These are phyloP conservation scores for Limenitis arthemis DNA, from an alignment of 2,888 invertebrate species.

Conservation along the genomic window DNA sequence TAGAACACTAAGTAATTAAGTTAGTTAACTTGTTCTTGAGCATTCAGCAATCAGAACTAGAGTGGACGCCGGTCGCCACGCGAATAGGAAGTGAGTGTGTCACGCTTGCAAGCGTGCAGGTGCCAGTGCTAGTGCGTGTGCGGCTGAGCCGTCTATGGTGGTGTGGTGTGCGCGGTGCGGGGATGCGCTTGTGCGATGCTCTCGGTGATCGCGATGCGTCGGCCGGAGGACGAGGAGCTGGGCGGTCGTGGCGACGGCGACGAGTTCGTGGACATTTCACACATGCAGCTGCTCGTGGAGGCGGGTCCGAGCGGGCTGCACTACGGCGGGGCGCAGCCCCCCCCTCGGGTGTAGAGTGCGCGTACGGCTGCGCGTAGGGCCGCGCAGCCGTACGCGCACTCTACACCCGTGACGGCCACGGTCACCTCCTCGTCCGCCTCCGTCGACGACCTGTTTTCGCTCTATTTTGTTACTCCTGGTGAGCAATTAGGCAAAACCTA, in stretches of 20 bases:
- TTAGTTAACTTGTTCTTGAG: constrained; percentile 28
- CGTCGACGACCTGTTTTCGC: constrained; percentile 82
- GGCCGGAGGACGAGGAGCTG: constrained; percentile 78
- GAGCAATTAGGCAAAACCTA: constrained; percentile 30
- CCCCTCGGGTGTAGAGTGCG: too few relatives aligned
- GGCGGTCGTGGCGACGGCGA: constrained; percentile 70
- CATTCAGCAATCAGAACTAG: constrained; percentile 28
- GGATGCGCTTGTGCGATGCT: constrained; percentile 70
- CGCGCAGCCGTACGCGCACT: constrained; percentile 47
- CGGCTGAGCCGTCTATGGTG: constrained; percentile 37
- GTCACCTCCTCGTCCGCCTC: constrained; percentile 68
- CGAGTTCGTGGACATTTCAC: constrained; percentile 89
- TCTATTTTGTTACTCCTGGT: constrained; percentile 81
- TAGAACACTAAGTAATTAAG: constrained; percentile 46
- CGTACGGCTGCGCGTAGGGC: too few relatives aligned
- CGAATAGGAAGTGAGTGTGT: too few relatives aligned
- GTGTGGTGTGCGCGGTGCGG: constrained; percentile 53
- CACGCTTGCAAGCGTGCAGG: constrained; percentile 20
- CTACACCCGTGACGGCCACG: constrained; percentile 40
- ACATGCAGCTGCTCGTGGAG: constrained; percentile 83
- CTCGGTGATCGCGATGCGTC: constrained; percentile 82
- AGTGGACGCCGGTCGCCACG: constrained; percentile 22
- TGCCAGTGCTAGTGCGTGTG: constrained; percentile 33
- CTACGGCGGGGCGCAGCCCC: constrained; percentile 62
- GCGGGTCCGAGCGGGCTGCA: constrained; percentile 67